A percentile compares a stretch with the other conserved stretches of the same genome.
phyloP scores from a whole-genome alignment of 2,113 vertebrate species.

The Lophotis ruficrista region DNA sequence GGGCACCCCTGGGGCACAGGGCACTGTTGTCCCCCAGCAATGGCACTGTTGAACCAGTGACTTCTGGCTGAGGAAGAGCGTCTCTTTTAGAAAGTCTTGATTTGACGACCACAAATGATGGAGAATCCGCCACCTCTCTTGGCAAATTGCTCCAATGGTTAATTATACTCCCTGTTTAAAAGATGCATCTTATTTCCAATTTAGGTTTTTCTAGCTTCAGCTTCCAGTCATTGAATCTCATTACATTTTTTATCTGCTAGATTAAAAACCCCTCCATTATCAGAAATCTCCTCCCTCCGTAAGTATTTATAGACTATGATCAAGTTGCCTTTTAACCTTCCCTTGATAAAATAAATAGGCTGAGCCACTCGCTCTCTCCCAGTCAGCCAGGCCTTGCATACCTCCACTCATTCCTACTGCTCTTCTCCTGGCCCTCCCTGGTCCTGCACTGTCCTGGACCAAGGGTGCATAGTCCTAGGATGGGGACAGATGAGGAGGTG shows the following conservation, averaged over 20 bases:
- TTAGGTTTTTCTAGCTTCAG: slow-evolving; percentile 63
- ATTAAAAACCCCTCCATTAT: slow-evolving; percentile 71
- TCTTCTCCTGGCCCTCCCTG: background rate
- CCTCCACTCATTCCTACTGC: background rate
- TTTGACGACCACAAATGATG: slow-evolving; percentile 46
- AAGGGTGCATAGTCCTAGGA: background rate
- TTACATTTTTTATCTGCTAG: slow-evolving; percentile 64
- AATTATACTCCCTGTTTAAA: slow-evolving; percentile 65
- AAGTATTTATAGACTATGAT: slow-evolving; percentile 61
- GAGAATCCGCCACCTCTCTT: slow-evolving; percentile 50
- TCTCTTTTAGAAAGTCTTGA: background rate
- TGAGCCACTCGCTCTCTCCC: background rate
- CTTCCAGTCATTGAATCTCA: slow-evolving; percentile 65
- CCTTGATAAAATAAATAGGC: background rate
- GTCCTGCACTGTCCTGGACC: background rate
- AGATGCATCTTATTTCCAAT: slow-evolving; percentile 68
- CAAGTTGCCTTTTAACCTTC: slow-evolving; percentile 35
- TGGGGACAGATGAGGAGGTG: background rate
- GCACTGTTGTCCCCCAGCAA: background rate
- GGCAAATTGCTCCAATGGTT: slow-evolving; percentile 61
- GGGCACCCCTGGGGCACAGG: background rate
- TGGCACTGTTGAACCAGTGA: background rate
- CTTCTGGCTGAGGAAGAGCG: background rate
- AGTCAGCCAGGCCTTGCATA: background rate
- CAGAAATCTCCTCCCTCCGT: slow-evolving; percentile 42